Evolutionary conservation across 2,797 vertebrate species (phyloP).

Genomic region (Sciaenops ocellatus): DNA sequence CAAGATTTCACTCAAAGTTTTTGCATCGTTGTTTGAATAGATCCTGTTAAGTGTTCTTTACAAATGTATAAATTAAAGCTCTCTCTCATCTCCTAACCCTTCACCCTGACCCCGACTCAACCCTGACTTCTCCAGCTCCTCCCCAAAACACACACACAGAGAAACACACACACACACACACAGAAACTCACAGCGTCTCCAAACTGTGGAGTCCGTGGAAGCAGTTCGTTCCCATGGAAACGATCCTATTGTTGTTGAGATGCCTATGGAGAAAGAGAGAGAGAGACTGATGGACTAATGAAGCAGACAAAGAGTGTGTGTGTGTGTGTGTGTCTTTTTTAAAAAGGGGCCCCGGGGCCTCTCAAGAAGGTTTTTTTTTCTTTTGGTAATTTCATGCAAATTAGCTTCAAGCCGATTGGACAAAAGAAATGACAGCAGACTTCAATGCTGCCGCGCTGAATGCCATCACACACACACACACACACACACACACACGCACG

Average conservation of each 20-base stretch:
- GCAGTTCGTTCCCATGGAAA: slow-evolving; percentile 95
- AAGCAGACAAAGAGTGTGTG: slow-evolving; percentile 69
- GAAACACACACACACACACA: slow-evolving; percentile 42
- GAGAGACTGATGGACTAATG: slow-evolving; percentile 77
- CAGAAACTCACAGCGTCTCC: slow-evolving; percentile 78
- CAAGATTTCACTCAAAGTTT: background rate
- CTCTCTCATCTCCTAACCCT: slow-evolving; percentile 40
- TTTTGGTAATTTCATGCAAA: slow-evolving; percentile 82
- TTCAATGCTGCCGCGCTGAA: slow-evolving; percentile 75
- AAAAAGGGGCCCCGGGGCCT: slow-evolving; percentile 70
- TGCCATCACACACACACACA: slow-evolving; percentile 62
- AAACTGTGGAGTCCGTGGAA: slow-evolving; percentile 91
- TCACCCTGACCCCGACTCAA: slow-evolving; percentile 66
- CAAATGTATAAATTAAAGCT: slow-evolving; percentile 34
- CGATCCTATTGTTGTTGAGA: slow-evolving; percentile 98
- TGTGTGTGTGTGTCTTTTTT: slow-evolving; percentile 41
- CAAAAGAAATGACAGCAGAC: slow-evolving; percentile 78
- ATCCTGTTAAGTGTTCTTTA: slow-evolving; percentile 2
- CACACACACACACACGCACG: slow-evolving; percentile 40
- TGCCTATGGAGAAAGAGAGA: slow-evolving; percentile 87
- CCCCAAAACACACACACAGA: slow-evolving; percentile 50
- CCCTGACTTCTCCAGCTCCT: slow-evolving; percentile 81
- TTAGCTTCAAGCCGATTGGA: slow-evolving; percentile 78
- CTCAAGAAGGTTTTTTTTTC: slow-evolving; percentile 71
- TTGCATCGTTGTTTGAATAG: background rate